These are phyloP conservation scores for Octodonta nipae DNA, from an alignment of 2,888 invertebrate genomes.

Conservation along the genomic window DNA sequence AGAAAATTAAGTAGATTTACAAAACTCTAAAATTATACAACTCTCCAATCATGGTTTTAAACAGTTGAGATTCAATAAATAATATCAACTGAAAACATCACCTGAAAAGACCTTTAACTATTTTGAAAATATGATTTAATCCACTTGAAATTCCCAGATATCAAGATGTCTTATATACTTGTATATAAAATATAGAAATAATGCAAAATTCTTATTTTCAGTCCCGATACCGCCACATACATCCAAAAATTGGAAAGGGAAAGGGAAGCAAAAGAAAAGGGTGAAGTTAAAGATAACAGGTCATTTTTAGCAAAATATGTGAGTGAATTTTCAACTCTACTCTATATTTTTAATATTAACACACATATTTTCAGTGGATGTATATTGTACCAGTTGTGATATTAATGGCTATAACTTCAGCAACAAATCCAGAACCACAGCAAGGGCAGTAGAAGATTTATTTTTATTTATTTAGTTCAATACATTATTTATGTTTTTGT, in stretches of 20 bases:
- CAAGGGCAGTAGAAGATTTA: constrained; percentile 11
- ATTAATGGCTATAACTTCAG: constrained; percentile 78
- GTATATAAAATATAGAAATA: too few species aligned
- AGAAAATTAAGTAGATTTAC: too few species aligned
- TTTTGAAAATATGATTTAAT: too few species aligned
- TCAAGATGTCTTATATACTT: too few species aligned
- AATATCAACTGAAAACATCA: too few species aligned
- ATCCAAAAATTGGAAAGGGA: constrained; percentile 88
- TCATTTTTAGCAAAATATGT: constrained; percentile 97
- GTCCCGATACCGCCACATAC: constrained; percentile 89
- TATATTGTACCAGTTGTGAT: constrained; percentile 90
- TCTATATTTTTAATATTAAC: constrained; percentile 3
- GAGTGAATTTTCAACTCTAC: constrained; percentile 36
- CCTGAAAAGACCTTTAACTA: too few species aligned
- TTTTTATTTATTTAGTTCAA: neutral
- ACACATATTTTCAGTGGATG: constrained; percentile 89
- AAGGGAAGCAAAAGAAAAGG: constrained; percentile 74
- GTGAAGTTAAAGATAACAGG: constrained; percentile 83
- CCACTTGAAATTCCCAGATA: too few species aligned
- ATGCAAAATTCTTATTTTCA: constrained; percentile 27
- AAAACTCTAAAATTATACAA: too few species aligned
- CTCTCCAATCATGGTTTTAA: too few species aligned
- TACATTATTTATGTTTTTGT: too few species aligned
- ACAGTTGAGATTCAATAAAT: too few species aligned
- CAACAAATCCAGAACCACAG: constrained; percentile 59